Conservation (phyloP, 2,797 vertebrate species). For the Acanthopagrus latus region DNA sequence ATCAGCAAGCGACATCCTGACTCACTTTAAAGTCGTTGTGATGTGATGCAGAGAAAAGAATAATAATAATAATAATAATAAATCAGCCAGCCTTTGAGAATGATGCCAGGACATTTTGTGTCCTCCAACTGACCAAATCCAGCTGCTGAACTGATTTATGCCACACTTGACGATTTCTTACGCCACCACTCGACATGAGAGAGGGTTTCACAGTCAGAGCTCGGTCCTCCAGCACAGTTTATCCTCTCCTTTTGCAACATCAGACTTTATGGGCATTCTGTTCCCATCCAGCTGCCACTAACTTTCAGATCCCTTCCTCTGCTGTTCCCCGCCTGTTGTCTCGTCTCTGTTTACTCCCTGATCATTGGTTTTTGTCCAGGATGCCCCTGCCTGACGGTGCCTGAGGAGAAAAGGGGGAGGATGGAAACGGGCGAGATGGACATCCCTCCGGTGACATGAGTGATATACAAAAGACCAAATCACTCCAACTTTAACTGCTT, state of each 20-base stretch:
- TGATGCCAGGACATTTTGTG: not conserved
- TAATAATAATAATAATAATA: too few species aligned
- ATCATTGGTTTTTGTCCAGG: slow-evolving; percentile 22
- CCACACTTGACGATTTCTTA: not conserved
- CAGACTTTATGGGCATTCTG: not conserved
- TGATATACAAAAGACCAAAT: not conserved
- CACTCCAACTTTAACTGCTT: not conserved
- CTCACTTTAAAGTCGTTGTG: not conserved
- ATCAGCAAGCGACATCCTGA: too few species aligned
- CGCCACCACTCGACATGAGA: not conserved
- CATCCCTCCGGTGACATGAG: not conserved
- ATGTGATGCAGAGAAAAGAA: not conserved
- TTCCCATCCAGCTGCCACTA: too few species aligned
- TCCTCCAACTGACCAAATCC: not conserved
- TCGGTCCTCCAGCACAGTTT: not conserved
- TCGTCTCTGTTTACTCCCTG: not conserved
- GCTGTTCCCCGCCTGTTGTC: not conserved
- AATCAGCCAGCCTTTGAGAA: not conserved
- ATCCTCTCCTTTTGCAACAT: not conserved
- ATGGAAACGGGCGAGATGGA: slow-evolving; percentile 2
- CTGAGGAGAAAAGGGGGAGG: slow-evolving; percentile 23
- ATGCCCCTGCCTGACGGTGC: not conserved
- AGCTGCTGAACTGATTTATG: not conserved
- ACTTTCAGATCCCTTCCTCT: not conserved
- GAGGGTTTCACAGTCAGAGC: not conserved